Evolutionary conservation across 2,888 invertebrate genomes (phyloP).

Genomic region (Acleris literana): DNA sequence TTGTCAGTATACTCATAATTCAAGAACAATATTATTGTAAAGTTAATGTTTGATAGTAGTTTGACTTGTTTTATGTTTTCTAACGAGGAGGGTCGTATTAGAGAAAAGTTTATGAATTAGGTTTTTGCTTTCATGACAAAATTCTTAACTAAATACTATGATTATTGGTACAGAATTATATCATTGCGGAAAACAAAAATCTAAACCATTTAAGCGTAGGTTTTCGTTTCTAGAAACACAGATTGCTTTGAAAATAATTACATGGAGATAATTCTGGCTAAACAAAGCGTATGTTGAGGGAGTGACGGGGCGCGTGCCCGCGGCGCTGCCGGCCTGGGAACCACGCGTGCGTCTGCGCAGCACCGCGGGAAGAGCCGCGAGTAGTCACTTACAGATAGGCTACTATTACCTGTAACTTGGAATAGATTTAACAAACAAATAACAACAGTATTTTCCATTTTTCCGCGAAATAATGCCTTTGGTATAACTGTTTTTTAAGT

Average conservation of each 20-base stretch:
- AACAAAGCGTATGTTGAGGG: constrained; percentile 70
- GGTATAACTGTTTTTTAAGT: no score
- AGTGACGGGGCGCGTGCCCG: constrained; percentile 61
- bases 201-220: no score
- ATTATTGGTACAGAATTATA: no score
- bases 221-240: constrained; percentile 55
- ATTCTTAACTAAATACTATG: no score
- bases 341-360: constrained; percentile 44
- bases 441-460: neutral
- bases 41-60: no score
- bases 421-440: neutral
- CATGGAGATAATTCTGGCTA: constrained; percentile 66
- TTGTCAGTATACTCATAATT: constrained; percentile 46
- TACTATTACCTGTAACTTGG: neutral
- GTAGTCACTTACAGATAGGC: constrained; percentile 27
- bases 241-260: constrained; percentile 74
- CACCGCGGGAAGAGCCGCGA: constrained; percentile 26
- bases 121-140: no score
- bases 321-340: constrained; percentile 68
- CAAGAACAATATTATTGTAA: no score
- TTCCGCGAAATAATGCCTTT: neutral
- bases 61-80: no score
- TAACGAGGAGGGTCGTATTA: no score
- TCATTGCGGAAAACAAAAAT: no score
- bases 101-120: no score